Evolutionary conservation across 2,113 vertebrate species (phyloP).

Genomic region (Peucedramus taeniatus): DNA sequence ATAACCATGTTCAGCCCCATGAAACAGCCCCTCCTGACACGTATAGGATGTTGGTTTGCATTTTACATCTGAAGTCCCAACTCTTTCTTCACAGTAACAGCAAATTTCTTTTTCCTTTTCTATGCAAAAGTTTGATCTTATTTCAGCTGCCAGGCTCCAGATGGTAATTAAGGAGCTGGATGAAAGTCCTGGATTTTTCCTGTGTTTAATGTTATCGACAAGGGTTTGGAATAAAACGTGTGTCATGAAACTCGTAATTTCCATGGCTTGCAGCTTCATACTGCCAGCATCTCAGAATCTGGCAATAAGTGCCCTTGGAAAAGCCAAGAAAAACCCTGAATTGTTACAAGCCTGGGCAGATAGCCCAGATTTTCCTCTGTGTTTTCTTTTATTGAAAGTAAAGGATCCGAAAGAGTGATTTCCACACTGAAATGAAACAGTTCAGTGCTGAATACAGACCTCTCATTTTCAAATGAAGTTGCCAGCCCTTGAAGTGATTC

Average conservation of each 20-base stretch:
- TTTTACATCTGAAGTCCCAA: not conserved
- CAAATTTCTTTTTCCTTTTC: not conserved
- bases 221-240: constrained; percentile 16
- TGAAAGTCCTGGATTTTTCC: not conserved
- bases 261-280: constrained; percentile 35
- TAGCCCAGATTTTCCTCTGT: not conserved
- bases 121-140: not conserved
- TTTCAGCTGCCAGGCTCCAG: not conserved
- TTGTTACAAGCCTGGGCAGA: constrained; percentile 12
- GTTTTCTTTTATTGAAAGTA: constrained; percentile 38
- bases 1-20: not conserved
- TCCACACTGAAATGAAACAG: not conserved
- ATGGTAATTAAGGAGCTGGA: constrained; percentile 22
- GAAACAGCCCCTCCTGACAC: not conserved
- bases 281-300: constrained; percentile 10
- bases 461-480: not conserved
- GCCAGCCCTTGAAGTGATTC: not conserved
- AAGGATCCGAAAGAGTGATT: not conserved
- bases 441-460: not conserved
- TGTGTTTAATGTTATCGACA: not conserved
- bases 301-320: not conserved
- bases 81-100: not conserved
- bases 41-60: not conserved
- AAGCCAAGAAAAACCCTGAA: constrained; percentile 38
- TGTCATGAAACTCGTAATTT: constrained; percentile 13